Evolutionary conservation across 2,113 vertebrate genomes (phyloP), one percentile per base, ranked within the genome.

Genomic region (Silurus meridionalis): DNA sequence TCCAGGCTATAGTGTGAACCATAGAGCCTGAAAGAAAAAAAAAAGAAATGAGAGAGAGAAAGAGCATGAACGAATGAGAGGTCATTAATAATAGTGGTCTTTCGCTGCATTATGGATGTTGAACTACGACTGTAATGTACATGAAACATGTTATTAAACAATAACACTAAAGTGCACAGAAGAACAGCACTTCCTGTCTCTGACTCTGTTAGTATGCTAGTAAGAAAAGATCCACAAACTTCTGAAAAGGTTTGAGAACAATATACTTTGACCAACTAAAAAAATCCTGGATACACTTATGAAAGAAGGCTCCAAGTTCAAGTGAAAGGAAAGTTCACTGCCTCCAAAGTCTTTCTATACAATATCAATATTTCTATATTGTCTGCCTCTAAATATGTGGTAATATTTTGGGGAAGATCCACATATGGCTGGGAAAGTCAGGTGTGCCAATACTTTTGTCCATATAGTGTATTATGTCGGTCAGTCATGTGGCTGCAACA

Each of bases 1-100:
- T 97, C 98, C 98, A 99, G 6, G 97, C 96, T 94, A 99, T 89
- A 28, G 95, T 96, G 87, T 97, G 96, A 58, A 97, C 96, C 97
- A 99, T 99, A 8, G 96, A 95, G 69, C 98, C 98, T 99, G 60
- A 3, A 17, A 8, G 7, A 21, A 17, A 48, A 23, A 28, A 10
- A 37, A 11, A 77, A 2, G 55, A 19, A 58, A 23, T 19, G 46
- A 37, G 28, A 67, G 48, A 66, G 9, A 57, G 52, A 67, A 52
- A 55, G 61, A 79, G 6, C 1, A 23, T 14, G n/a, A 4, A 28
- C 1, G 8, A 61, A 8, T 28, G 17, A 80, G 25, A 61, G 10
- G 13, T 55, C 13, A 60, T 81, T 28, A 71, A 71, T 52, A 78
- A 66, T 63, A 78, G 23, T 28, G 50, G 25, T 19, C 74, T 79